A percentile compares a stretch with the other conserved stretches of the same genome.
Conservation (phyloP, 2,113 vertebrate genomes). For the Empidonax alnorum region DNA sequence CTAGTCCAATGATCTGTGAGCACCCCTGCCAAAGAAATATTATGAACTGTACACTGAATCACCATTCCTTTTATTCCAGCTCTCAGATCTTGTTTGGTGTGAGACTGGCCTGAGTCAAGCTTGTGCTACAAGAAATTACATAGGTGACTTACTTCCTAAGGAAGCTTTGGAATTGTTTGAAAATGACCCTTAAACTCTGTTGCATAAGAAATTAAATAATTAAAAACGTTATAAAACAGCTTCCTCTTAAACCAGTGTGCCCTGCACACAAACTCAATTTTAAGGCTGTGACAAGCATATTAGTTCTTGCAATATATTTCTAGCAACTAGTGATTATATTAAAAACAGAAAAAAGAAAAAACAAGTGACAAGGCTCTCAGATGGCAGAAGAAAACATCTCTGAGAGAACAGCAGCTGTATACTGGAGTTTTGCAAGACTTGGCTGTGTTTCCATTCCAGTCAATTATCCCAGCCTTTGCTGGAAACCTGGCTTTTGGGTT, state of each 20-base stretch:
- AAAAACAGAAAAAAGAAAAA: not conserved
- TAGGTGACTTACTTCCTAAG: not conserved
- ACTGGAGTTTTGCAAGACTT: not conserved
- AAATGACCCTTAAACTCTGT: not conserved
- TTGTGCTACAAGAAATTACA: not conserved
- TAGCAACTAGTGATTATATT: not conserved
- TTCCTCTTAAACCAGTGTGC: not conserved
- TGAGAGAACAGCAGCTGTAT: not conserved
- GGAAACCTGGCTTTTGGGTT: constrained; percentile 27
- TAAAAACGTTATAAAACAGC: not conserved
- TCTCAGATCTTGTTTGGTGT: not conserved
- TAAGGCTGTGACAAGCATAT: not conserved
- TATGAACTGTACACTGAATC: not conserved
- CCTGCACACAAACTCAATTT: not conserved
- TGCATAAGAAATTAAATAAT: constrained; percentile 25
- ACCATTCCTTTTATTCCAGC: not conserved
- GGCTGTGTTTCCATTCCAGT: not conserved
- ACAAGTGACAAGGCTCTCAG: not conserved
- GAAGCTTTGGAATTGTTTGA: not conserved
- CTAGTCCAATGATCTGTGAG: not conserved
- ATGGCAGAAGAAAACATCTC: not conserved
- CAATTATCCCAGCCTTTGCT: constrained; percentile 15
- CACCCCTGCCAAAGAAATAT: not conserved
- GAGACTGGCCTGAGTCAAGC: not conserved
- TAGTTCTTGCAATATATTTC: not conserved